Base-by-base conservation (phyloP, 2,113 vertebrate genomes). In the Spilogale gracilis region DNA sequence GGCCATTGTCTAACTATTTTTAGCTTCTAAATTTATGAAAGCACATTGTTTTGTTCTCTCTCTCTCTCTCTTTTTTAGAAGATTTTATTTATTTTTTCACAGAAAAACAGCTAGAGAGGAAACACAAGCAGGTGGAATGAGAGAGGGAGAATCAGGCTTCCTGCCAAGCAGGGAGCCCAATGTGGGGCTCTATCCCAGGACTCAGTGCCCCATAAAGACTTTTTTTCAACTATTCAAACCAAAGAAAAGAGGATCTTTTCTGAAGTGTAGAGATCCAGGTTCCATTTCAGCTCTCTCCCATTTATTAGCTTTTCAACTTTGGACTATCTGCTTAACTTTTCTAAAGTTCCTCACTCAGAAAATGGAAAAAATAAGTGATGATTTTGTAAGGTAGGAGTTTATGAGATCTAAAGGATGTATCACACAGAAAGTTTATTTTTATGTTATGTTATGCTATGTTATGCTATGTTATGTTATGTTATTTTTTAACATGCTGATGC, bases 401-500 rank as follows among this genome's bases (percentile, higher is more conserved):
- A 9, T 79, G 48, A 71, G 67, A 20, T 54, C 54, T 27, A 18
- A 58, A 63, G 23, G 1, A 0, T n/a, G 13, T 45, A 8, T 3
- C 5, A 0, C 8, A 1, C 16, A 2, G 14, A 50, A 9, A 1
- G n/a, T 73, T 50, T 56, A 21, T n/a, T 79, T 52, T 38, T 21
- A 16, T 71, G 76, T 63, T 17, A 65, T 48, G 43, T 21, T n/a
- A n/a, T 69, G 9, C 43, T 43, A 43, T 23, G 38, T 38, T 21
- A 16, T 71, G 76, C 58, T 17, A 65, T 48, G 43, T 21, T n/a
- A n/a, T 69, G 9, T 73, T n/a, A n/a, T 69, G 9, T 73, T 43
- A 43, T 23, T 74, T 45, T 45, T 20, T 9, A 69, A 50, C 38
- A 50, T 32, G 1, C 3, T 0, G 3, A 23, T 0, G 0, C 14